Evolutionary conservation across 2,113 vertebrate genomes (phyloP).

Genomic region (Nothocercus julius): DNA sequence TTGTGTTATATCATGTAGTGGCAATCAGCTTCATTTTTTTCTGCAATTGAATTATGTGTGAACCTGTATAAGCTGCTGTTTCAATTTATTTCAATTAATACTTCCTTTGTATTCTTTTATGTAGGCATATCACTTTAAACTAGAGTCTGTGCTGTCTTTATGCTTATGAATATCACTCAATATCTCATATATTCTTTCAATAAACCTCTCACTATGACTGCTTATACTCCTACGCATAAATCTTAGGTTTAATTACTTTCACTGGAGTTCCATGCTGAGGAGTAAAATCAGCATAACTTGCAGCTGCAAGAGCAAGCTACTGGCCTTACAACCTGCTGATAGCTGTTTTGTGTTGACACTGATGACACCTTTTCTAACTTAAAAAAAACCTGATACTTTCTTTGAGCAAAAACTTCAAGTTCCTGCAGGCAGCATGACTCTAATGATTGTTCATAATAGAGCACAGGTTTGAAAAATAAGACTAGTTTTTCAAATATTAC

Average conservation of each 20-base stretch:
- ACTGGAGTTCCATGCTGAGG: neutral
- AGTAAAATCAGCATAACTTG: neutral
- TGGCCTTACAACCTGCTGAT: neutral
- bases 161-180: neutral
- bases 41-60: neutral
- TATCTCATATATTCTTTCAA: neutral
- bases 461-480: rapidly evolving
- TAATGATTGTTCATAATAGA: neutral
- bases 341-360: neutral
- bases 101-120: neutral
- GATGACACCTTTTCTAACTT: neutral
- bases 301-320: neutral
- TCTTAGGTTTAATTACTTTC: neutral
- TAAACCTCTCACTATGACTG: neutral
- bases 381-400: neutral
- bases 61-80: rapidly evolving
- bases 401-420: neutral
- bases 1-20: neutral
- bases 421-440: rapidly evolving
- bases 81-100: neutral
- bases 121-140: neutral
- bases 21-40: neutral
- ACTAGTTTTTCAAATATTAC: neutral
- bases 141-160: neutral
- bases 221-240: neutral